Evolutionary conservation across 2,797 vertebrate species (phyloP), one percentile per base, ranked within the genome.

Genomic region (Enteromius trimaculatus): DNA sequence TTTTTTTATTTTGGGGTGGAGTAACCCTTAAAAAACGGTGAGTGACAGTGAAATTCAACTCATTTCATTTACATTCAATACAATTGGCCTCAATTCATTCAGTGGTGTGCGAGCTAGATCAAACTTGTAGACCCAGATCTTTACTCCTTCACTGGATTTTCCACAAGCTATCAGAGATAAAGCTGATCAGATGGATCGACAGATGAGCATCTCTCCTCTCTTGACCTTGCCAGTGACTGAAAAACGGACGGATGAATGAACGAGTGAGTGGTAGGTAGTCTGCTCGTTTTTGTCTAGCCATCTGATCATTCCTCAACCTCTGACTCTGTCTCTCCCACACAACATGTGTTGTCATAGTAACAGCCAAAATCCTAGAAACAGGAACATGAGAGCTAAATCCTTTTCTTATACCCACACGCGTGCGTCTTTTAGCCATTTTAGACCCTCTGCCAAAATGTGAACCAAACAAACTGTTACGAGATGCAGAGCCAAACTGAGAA

Each of bases 181-280:
- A 26, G 2, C 1, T 72, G 60, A 66, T 81, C 80, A 82, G 72
- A 77, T 76, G 81, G 69, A 75, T 7, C 19, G 72, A 82, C 81
- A 76, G 81, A 82, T 82, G 62, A 76, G n/a, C 58, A 37, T 10
- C 16, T 1, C 47, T 62, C 10, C 19, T 74, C 70, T 74, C 21
- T 68, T 82, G 42, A 65, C 31, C 19, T 47, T 62, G 51, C 53
- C 13, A 0, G 13, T 1, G 16, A 29, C 71, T 76, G 39, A 23
- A 70, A 62, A 70, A 47, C 49, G 70, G 44, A 39, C 10, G 37
- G 60, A 79, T 60, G 49, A 44, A 26, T 75, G 82, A 72, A 65
- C 21, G 77, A 9, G 13, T 74, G n/a, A 47, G 17, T 55, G 31
- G 19, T 55, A 14, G 26, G 29, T 34, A 26, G 19, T 42, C 16